Base-by-base conservation (phyloP, 2,888 invertebrate genomes). In the Caenorhabditis becei region DNA sequence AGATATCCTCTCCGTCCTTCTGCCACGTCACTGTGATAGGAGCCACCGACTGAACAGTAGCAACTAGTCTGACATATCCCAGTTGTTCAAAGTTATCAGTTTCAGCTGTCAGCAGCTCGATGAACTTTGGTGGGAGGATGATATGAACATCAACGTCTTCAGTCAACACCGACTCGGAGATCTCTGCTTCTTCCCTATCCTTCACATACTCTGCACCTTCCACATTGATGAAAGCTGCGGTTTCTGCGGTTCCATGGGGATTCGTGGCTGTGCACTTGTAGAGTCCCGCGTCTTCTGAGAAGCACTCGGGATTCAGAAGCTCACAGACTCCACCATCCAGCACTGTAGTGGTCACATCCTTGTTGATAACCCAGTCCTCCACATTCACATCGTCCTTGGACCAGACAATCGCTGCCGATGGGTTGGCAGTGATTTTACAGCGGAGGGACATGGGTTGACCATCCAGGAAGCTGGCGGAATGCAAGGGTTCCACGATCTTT, bases 361-460 rank as follows among this genome's bases (percentile, higher is more conserved):
- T 87, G 44, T 86, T 86, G 75, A 83, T 58, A 18, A 86, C 85
- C 87, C 87, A 86, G 32, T 83, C 80, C 20, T 86, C 85, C 11
- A 87, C 85, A 62, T 86, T 77, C 18, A 83, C 59, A 49, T 87
- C 88, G 54, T 88, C 88, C 69, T 87, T 88, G 18, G 86, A 85
- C 88, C 88, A 88, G 18, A 80, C 85, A 37, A 87, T 78, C 18
- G 83, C 83, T 18, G 88, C 87, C 0, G 85, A 84, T 26, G 88
- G 88, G 49, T 63, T 77, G 1, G 87, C 88, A 23, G 81, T 82
- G 63, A 88, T 86, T 44, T 80, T 77, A 71, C 87, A 86, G 20
- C 85, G 81, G 23, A 88, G 83, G 28, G 84, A 83, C 83, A 86
- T 86, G 20, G 85, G 67, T 65, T 86, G 81, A 18, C 87, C 85